phyloP scores from a whole-genome alignment of 1,140 invertebrate species.

The Euwallacea fornicatus region DNA sequence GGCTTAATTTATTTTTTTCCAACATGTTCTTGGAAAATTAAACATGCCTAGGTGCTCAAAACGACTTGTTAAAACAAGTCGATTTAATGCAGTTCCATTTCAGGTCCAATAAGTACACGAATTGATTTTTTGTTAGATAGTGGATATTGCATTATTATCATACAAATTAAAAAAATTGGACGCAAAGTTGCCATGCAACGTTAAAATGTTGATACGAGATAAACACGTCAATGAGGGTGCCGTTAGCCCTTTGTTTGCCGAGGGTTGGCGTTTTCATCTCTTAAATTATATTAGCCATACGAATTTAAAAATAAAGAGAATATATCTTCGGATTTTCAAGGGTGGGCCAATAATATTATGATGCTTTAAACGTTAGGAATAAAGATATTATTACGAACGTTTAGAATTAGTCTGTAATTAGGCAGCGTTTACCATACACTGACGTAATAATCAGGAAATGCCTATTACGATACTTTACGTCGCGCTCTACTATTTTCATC shows the following conservation, averaged over 20 bases:
- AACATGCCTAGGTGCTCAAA: constrained; percentile 1
- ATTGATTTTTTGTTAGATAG: neutral
- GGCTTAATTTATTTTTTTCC: constrained; percentile 7
- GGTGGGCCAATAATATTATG: too few relatives aligned
- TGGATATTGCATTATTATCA: neutral
- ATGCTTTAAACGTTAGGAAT: too few relatives aligned
- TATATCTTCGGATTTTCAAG: too few relatives aligned
- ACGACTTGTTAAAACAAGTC: neutral
- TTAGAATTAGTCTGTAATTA: neutral
- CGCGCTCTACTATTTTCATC: too few relatives aligned
- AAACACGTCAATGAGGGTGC: constrained; percentile 11
- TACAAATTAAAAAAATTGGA: constrained; percentile 2
- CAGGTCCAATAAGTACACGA: too few relatives aligned
- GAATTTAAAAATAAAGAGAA: too few relatives aligned
- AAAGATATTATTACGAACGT: too few relatives aligned
- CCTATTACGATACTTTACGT: too few relatives aligned
- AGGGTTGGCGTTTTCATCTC: constrained; percentile 2
- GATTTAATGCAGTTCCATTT: too few relatives aligned
- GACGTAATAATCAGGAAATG: too few relatives aligned
- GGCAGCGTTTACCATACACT: too few relatives aligned
- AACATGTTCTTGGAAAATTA: constrained; percentile 10
- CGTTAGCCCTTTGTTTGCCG: constrained; percentile 2
- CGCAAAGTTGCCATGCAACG: neutral
- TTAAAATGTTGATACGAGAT: constrained; percentile 3
- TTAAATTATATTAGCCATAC: neutral